Evolutionary conservation across 2,797 vertebrate genomes (phyloP), one percentile per base, ranked within the genome.

Genomic region (Lepilemur septentrionalis): DNA sequence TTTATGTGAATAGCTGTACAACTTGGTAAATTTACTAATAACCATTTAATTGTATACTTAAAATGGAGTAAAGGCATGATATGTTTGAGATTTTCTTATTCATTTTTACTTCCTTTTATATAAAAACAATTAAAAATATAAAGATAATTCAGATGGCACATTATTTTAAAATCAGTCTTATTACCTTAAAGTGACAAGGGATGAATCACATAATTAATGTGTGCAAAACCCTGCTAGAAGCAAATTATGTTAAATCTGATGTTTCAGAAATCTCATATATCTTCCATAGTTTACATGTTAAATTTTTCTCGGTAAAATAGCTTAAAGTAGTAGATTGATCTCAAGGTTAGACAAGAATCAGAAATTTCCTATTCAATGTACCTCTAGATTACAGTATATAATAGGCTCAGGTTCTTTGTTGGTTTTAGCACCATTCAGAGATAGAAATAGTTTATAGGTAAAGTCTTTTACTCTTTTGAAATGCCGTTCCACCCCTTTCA

Each of bases 171-270:
- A 73, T 83, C 70, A 84, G 12, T 83, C 63, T 89, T 89, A 87
- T 76, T 84, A 89, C 50, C 61, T 92, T 57, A 94, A 87, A 90
- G 22, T 61, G 61, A 88, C 41, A 93, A 35, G 67, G 61, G 10
- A 94, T 73, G 50, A 94, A 75, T 83, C 20, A 90, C 7, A 92
- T 76, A 96, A 91, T 69, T 81, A 78, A 84, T 55, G 23, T 96
- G 57, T 69, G 73, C 18, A 80, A 94, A 87, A 94, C 11, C 14
- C 22, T 61, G 35, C 17, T 72, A 79, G 80, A 79, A 73, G 50
- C 43, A 92, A 96, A 91, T 87, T 87, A 79, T 15, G 73, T n/a
- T 52, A 75, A 92, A 55, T 46, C 65, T n/a, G 30, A 50, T 59
- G 52, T 84, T 63, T 80, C 22, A 92, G 85, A 88, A 80, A 85